These are phyloP conservation scores for Dipodomys merriami DNA, from an alignment of 2,113 vertebrate species.

Conservation along the genomic window DNA sequence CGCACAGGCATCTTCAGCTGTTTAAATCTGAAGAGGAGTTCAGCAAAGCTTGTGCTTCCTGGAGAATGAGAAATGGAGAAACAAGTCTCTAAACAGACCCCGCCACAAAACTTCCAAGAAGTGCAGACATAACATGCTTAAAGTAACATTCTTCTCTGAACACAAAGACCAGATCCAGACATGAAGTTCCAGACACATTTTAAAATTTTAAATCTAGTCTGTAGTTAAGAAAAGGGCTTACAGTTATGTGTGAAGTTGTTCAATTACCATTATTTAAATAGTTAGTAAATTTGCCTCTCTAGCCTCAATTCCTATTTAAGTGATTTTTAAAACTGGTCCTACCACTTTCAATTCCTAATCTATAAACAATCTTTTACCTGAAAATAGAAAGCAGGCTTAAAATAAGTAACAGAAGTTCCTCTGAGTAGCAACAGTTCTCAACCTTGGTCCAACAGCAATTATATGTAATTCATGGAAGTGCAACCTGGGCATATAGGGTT, in stretches of 20 bases:
- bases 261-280: neutral
- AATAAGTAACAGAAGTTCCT: neutral
- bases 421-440: neutral
- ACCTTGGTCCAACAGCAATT: neutral
- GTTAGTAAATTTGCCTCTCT: neutral
- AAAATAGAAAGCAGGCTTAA: neutral
- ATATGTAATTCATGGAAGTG: neutral
- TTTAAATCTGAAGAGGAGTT: conserved; percentile 90
- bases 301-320: neutral
- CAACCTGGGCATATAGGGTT: neutral
- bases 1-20: conserved; percentile 91
- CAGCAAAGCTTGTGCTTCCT: conserved; percentile 92
- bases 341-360: neutral
- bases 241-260: neutral
- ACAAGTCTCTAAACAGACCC: neutral
- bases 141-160: neutral
- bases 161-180: neutral
- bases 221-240: conserved; percentile 31
- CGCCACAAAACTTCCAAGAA: neutral
- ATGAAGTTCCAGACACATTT: neutral
- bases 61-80: conserved; percentile 27
- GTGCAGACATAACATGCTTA: neutral
- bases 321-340: neutral
- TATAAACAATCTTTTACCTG: neutral
- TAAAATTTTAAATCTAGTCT: conserved; percentile 1